Evolutionary conservation across 2,797 vertebrate genomes (phyloP).

Genomic region (Pogonophryne albipinna): DNA sequence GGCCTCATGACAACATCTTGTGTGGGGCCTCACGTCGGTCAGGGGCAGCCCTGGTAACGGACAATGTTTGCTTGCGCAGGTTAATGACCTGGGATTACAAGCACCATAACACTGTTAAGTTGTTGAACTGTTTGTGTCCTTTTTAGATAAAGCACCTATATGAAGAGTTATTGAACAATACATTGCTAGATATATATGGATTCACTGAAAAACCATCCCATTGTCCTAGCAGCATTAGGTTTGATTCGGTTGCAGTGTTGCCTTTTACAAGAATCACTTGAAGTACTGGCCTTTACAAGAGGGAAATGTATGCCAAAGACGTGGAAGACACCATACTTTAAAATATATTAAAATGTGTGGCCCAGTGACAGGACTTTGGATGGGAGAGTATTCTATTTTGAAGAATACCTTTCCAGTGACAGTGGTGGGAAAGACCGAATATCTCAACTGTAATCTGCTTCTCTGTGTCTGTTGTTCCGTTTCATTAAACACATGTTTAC

Average conservation of each 20-base stretch:
- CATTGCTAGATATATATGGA: slow-evolving; percentile 17
- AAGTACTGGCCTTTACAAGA: slow-evolving; percentile 29
- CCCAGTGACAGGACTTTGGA: slow-evolving; percentile 3
- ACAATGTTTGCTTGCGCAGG: slow-evolving; percentile 38
- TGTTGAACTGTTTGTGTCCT: slow-evolving; percentile 37
- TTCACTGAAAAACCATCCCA: slow-evolving; percentile 11
- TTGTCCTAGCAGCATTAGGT: slow-evolving; percentile 17
- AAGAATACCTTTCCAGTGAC: not conserved
- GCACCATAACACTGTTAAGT: slow-evolving; percentile 16
- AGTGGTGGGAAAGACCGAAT: not conserved
- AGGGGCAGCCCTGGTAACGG: slow-evolving; percentile 26
- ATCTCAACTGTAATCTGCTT: not conserved
- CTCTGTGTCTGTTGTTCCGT: not conserved
- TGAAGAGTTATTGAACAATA: slow-evolving; percentile 29
- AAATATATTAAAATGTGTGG: no score
- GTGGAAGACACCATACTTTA: slow-evolving; percentile 6
- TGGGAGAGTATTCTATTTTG: not conserved
- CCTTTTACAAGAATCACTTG: slow-evolving; percentile 38
- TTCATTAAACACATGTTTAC: not conserved
- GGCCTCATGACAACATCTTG: no score
- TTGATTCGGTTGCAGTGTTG: slow-evolving; percentile 29
- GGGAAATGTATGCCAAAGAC: slow-evolving; percentile 15
- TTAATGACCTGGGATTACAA: slow-evolving; percentile 49
- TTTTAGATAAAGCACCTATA: slow-evolving; percentile 6
- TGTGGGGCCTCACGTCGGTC: no score